Percentiles rank a stretch among this genome's conserved stretches.
These are phyloP conservation scores for Lapara coniferarum DNA, from an alignment of 2,888 invertebrate species.

Conservation along the genomic window DNA sequence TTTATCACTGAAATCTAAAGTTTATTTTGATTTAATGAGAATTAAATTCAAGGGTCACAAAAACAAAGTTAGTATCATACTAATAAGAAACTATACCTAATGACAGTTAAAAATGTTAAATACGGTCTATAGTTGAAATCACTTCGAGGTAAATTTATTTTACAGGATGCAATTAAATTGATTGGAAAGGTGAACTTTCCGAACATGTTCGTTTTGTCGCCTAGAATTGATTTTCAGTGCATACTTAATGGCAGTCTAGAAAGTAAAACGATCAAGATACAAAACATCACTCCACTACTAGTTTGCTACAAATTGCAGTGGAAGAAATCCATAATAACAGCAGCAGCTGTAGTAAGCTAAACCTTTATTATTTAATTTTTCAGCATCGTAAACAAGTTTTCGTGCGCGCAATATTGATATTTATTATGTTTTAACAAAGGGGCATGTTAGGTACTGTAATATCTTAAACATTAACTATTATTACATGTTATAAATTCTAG, in stretches of 20 bases:
- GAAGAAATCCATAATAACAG: slow-evolving; percentile 60
- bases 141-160: slow-evolving; percentile 30
- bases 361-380: no score
- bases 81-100: background rate
- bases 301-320: slow-evolving; percentile 71
- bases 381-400: no score
- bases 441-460: no score
- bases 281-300: slow-evolving; percentile 70
- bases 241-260: slow-evolving; percentile 71
- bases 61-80: slow-evolving; percentile 60
- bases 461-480: no score
- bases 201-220: slow-evolving; percentile 83
- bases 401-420: no score
- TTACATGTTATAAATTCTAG: background rate
- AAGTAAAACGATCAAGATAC: slow-evolving; percentile 71
- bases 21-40: slow-evolving; percentile 68
- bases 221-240: slow-evolving; percentile 85
- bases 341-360: slow-evolving; percentile 47
- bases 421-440: no score
- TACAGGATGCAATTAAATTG: slow-evolving; percentile 86
- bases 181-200: slow-evolving; percentile 87
- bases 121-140: background rate
- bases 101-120: background rate
- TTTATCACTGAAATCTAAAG: slow-evolving; percentile 62
- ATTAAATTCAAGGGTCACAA: slow-evolving; percentile 75